These are phyloP conservation scores for Cyrtorhinus lividipennis DNA, from an alignment of 1,140 invertebrate species.

Conservation along the genomic window DNA sequence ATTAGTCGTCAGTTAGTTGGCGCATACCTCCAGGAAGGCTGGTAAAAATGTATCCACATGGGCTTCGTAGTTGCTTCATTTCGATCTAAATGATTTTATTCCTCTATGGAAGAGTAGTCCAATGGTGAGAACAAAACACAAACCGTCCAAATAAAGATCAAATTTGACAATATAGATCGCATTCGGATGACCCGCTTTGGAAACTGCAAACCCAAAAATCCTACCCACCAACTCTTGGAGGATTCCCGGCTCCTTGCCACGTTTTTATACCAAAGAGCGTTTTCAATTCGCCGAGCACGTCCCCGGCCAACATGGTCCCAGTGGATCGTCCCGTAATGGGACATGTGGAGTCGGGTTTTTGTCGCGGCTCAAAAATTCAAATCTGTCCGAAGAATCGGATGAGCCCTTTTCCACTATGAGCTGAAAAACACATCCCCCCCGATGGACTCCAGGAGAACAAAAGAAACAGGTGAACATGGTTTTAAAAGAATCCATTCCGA, in stretches of 20 bases:
- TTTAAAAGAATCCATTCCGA: neutral
- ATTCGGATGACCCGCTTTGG: too few relatives aligned
- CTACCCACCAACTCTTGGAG: too few relatives aligned
- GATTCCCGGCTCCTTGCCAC: neutral
- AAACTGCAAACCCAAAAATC: too few relatives aligned
- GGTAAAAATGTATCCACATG: too few relatives aligned
- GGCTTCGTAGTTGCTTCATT: too few relatives aligned
- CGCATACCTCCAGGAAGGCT: too few relatives aligned
- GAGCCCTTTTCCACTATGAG: neutral
- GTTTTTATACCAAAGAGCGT: neutral
- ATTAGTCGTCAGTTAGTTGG: too few relatives aligned
- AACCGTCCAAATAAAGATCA: too few relatives aligned
- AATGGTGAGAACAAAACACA: too few relatives aligned
- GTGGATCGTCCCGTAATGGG: neutral
- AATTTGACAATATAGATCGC: too few relatives aligned
- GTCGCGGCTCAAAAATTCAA: neutral
- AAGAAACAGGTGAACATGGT: neutral
- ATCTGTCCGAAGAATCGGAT: neutral
- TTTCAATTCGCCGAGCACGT: neutral
- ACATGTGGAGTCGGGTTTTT: neutral
- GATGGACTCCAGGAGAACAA: neutral
- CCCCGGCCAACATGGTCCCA: neutral
- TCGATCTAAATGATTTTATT: too few relatives aligned
- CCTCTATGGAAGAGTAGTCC: too few relatives aligned
- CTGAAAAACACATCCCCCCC: neutral